A percentile compares a stretch with the other conserved stretches of the same genome.
Evolutionary conservation across 2,113 vertebrate genomes (phyloP).

Genomic region (Apaloderma vittatum): DNA sequence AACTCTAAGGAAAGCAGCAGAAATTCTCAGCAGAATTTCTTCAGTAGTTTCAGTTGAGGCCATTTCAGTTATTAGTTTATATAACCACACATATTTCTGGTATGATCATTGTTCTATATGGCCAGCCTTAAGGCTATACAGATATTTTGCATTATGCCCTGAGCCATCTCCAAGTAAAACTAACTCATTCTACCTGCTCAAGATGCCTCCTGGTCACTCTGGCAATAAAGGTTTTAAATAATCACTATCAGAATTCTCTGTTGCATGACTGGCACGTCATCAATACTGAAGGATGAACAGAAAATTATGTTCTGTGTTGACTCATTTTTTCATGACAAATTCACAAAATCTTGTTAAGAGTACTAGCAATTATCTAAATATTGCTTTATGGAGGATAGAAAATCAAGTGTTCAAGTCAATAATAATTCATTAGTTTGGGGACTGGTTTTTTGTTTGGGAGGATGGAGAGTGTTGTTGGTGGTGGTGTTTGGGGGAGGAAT

Average conservation of each 20-base stretch:
- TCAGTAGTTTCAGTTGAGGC: background rate
- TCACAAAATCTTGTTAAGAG: background rate
- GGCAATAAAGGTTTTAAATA: background rate
- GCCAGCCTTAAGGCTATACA: background rate
- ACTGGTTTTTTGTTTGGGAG: background rate
- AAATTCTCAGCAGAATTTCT: background rate
- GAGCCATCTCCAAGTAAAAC: background rate
- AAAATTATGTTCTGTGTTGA: background rate
- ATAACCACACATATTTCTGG: background rate
- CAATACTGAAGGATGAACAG: background rate
- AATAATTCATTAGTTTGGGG: background rate
- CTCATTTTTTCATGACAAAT: background rate
- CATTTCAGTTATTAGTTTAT: background rate
- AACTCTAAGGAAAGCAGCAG: background rate
- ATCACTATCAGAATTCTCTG: background rate
- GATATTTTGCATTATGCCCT: background rate
- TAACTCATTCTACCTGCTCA: background rate
- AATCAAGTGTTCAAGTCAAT: background rate
- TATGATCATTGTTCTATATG: background rate
- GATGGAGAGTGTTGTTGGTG: too few relatives aligned
- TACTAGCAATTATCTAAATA: background rate
- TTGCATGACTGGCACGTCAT: background rate
- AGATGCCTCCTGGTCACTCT: background rate
- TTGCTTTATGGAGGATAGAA: background rate
- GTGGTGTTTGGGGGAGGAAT: background rate